Evolutionary conservation across 2,113 vertebrate species (phyloP).

Genomic region (Pseudorectes ferrugineus): DNA sequence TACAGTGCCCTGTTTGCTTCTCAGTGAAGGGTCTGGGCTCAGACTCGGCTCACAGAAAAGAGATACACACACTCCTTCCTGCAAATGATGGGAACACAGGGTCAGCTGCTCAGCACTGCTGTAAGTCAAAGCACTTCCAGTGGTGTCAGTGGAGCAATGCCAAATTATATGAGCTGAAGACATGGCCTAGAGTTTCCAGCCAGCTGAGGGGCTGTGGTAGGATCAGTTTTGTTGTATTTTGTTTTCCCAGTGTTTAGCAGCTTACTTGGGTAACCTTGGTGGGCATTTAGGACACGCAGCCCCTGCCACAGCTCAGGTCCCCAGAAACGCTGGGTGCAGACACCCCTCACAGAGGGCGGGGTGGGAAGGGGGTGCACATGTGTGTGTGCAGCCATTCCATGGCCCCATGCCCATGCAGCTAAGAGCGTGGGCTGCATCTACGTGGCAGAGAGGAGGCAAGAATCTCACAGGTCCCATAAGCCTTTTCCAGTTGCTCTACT

Average conservation of each 20-base stretch:
- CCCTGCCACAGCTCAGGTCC: background rate
- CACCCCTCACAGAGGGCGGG: accelerated
- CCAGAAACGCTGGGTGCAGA: background rate
- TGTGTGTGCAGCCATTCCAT: background rate
- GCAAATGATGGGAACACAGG: background rate
- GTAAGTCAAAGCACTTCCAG: background rate
- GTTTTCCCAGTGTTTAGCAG: background rate
- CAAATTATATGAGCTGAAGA: background rate
- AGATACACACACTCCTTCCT: background rate
- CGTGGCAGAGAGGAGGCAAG: background rate
- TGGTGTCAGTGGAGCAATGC: accelerated
- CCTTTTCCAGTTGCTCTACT: background rate
- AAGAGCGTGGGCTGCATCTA: background rate
- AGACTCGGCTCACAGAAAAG: background rate
- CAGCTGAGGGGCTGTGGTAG: background rate
- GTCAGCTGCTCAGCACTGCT: background rate
- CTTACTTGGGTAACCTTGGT: background rate
- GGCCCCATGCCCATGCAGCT: background rate
- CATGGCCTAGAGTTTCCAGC: background rate
- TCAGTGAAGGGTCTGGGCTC: background rate
- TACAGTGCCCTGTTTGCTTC: background rate
- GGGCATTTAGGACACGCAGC: background rate
- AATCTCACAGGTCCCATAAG: background rate
- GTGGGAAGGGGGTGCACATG: accelerated
- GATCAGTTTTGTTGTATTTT: background rate